Evolutionary conservation across 2,797 vertebrate species (phyloP), one percentile per base, ranked within the genome.

Genomic region (Cuculus canorus): DNA sequence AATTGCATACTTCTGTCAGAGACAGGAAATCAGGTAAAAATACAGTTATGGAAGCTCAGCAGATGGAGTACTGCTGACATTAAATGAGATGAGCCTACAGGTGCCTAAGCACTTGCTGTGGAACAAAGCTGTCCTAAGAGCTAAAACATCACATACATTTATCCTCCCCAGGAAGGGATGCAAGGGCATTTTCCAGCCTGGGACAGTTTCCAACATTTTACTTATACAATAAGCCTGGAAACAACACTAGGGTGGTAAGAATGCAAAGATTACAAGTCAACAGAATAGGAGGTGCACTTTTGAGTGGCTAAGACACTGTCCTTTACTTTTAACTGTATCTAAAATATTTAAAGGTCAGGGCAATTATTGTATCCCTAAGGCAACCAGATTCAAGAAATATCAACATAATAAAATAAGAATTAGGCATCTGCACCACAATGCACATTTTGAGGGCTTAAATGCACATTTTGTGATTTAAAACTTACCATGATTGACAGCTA

Each of bases 401-500:
- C 27, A 79, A 54, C n/a, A 69, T 3, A 53, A 53, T 33, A 72
- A 69, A 93, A 12, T 11, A 92, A 79, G 7, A 71, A 15, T n/a
- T 60, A 56, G 56, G n/a, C 45, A 45, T 76, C 45, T 82, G 50
- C 37, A 76, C 45, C 37, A 33, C 27, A 57, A 13, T 25, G 14
- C 37, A 80, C 48, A 66, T 72, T 90, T 53, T 91, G 32, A 70
- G 13, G 27, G n/a, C n/a, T n/a, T n/a, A n/a, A n/a, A n/a, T n/a
- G n/a, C n/a, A n/a, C n/a, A n/a, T n/a, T 87, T 45, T 39, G 32
- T 39, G 23, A 63, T 37, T n/a, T 81, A 71, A 56, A 86, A 87
- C 98, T 98, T 94, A 99, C 99, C 99, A 10, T 99, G 99, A 97
- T 99, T 99, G 85, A 99, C 98, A 1, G 99, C 98, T 87, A 99